phyloP scores from a whole-genome alignment of 2,888 invertebrate species.

The Molanna angustata region DNA sequence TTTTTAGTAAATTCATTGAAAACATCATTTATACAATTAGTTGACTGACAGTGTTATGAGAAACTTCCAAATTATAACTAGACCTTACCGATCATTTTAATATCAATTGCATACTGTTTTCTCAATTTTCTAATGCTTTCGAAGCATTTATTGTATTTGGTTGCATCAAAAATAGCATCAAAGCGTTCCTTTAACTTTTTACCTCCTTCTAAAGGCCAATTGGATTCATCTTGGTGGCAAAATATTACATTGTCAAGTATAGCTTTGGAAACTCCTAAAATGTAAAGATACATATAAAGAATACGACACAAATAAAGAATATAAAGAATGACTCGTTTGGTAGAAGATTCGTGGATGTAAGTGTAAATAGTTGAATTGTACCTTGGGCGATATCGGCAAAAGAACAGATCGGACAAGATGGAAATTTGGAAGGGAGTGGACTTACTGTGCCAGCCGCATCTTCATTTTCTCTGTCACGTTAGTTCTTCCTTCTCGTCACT shows the following conservation, averaged over 20 bases:
- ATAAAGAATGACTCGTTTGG: not conserved
- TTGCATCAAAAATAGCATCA: conserved; percentile 97
- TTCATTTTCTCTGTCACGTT: too few species aligned
- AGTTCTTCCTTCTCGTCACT: too few species aligned
- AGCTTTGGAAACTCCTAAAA: conserved; percentile 87
- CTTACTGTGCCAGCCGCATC: too few species aligned
- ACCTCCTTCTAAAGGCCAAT: conserved; percentile 94
- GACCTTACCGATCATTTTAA: conserved; percentile 57
- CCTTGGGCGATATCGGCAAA: too few species aligned
- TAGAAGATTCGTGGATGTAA: not conserved
- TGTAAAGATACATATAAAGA: conserved; percentile 24
- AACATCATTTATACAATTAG: too few species aligned
- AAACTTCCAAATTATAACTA: too few species aligned
- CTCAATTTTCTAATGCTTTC: conserved; percentile 67
- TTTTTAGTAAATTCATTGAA: too few species aligned
- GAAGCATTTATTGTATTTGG: conserved; percentile 86
- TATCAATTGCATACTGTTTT: conserved; percentile 56
- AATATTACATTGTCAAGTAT: conserved; percentile 96
- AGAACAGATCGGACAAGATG: too few species aligned
- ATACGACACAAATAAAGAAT: too few species aligned
- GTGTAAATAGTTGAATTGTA: too few species aligned
- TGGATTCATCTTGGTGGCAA: conserved; percentile 98
- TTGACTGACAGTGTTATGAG: too few species aligned
- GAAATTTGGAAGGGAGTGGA: too few species aligned
- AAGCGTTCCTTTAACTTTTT: conserved; percentile 92